Evolutionary conservation across 2,888 invertebrate genomes (phyloP).

Genomic region (Erynnis tages): DNA sequence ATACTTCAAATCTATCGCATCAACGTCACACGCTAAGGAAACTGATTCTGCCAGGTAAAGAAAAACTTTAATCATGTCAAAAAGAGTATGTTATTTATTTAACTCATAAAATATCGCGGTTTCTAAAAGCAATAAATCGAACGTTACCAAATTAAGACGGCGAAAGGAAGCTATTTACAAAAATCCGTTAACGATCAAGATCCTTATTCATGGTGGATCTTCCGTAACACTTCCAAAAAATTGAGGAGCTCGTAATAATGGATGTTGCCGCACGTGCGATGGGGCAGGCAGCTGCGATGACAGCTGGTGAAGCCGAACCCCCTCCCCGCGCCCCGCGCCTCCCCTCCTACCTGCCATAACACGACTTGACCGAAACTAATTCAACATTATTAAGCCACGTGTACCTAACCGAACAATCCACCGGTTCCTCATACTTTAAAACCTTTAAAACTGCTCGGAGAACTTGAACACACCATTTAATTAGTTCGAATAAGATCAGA

Average conservation of each 20-base stretch:
- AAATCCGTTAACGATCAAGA: slow-evolving; percentile 34
- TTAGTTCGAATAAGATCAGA: slow-evolving; percentile 12
- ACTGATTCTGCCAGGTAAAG: too few species aligned
- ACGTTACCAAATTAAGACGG: background rate
- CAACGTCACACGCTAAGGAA: too few species aligned
- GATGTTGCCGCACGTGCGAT: slow-evolving; percentile 74
- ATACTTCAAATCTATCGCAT: too few species aligned
- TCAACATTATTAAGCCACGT: slow-evolving; percentile 33
- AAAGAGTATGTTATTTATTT: too few species aligned
- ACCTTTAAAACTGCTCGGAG: too few species aligned
- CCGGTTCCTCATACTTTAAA: slow-evolving; percentile 19
- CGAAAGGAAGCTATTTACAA: slow-evolving; percentile 1
- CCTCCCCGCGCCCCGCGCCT: slow-evolving; percentile 40
- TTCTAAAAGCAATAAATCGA: slow-evolving; percentile 3
- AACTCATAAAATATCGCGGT: too few species aligned
- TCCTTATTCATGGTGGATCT: slow-evolving; percentile 48
- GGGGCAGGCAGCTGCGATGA: slow-evolving; percentile 70
- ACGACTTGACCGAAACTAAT: slow-evolving; percentile 48
- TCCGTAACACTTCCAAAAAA: slow-evolving; percentile 55
- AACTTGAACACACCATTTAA: slow-evolving; percentile 10
- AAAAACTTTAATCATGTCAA: too few species aligned
- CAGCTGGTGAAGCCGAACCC: slow-evolving; percentile 68
- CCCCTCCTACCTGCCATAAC: slow-evolving; percentile 56
- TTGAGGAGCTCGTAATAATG: slow-evolving; percentile 69
- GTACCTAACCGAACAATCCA: slow-evolving; percentile 4